Evolutionary conservation across 2,113 vertebrate genomes (phyloP), one percentile per base, ranked within the genome.

Genomic region (Apus apus): DNA sequence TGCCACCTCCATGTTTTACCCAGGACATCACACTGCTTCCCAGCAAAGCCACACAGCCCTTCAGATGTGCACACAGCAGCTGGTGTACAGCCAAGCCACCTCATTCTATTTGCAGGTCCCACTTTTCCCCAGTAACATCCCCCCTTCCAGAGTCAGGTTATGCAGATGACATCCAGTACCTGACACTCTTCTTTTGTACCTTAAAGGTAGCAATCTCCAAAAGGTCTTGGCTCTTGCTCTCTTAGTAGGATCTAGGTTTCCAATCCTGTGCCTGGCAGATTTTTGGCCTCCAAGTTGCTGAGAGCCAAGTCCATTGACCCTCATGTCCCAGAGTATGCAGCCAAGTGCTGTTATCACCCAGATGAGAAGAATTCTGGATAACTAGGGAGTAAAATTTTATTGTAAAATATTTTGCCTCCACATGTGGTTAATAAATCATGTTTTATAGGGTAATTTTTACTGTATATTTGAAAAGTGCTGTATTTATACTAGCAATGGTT

Each of bases 361-460:
- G 40, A 66, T 66, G 32, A 70, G 45, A 62, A 73, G 36, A 80
- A 32, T 46, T 80, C 51, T 84, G 78, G 27, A 56, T 66, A 80
- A 57, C 27, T 23, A 56, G 27, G 61, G 46, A 90, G 32, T 75
- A 75, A 90, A 87, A 71, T 62, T 43, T 8, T 45, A 6, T 30
- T 73, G n/a, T 72, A 68, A 95, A 77, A 76, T 68, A 76, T 19
- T 58, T 4, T 29, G 26, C 60, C 38, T 81, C 58, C 38, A 48
- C n/a, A 68, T 19, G 1, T 57, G 36, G 65, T 72, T 64, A 88
- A 93, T 91, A 91, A 81, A 88, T 85, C 61, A 43, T 5, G 11
- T 38, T 93, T 95, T 81, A 88, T 26, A 88, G 74, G 65, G 60
- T 73, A 84, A 73, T 93, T 95, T 92, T 85, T 81, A 87, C 60